A percentile compares a stretch with the other conserved stretches of the same genome.
These are phyloP conservation scores for Rhinogobio ventralis DNA, from an alignment of 2,797 vertebrate species.

Conservation along the genomic window DNA sequence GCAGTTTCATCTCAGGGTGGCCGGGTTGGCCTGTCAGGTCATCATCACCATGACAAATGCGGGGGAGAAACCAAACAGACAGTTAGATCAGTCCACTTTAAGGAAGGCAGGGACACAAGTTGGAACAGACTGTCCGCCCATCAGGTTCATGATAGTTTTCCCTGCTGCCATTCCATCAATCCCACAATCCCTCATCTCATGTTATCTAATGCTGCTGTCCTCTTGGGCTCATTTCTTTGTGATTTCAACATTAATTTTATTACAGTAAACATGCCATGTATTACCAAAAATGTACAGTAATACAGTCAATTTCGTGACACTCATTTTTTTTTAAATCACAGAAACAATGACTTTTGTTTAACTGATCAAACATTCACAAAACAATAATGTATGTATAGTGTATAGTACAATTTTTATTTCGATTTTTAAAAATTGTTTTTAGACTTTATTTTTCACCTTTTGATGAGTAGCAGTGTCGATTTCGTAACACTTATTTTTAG, in stretches of 20 bases:
- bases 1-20: conserved; percentile 59
- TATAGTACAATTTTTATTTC: no score
- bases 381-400: background rate
- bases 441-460: background rate
- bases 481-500: background rate
- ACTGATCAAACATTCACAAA: background rate
- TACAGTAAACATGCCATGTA: background rate
- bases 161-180: conserved; percentile 48
- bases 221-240: conserved; percentile 1
- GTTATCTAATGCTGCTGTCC: conserved; percentile 17
- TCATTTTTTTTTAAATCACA: no score
- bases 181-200: conserved; percentile 37
- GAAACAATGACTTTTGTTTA: no score
- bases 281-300: background rate
- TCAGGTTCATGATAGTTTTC: conserved; percentile 42
- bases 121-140: conserved; percentile 39
- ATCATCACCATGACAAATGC: conserved; percentile 49
- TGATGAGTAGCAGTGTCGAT: background rate
- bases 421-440: background rate
- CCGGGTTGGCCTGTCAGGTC: conserved; percentile 62
- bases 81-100: conserved; percentile 55
- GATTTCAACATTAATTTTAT: background rate
- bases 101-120: conserved; percentile 39
- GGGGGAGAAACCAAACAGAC: conserved; percentile 46
- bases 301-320: background rate